phyloP scores from a whole-genome alignment of 2,888 invertebrate species.

The Acanthosoma haemorrhoidale region DNA sequence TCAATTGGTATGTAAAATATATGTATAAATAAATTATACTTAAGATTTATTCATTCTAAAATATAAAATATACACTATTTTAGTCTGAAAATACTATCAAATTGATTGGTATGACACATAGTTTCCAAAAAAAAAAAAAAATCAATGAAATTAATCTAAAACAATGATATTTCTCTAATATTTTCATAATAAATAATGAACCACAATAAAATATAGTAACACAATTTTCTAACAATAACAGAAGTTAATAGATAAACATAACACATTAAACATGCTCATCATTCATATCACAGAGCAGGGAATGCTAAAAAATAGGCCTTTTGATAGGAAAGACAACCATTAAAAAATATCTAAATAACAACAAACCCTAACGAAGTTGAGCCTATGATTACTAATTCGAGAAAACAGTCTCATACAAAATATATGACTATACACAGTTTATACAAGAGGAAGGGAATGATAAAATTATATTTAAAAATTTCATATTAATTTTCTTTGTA shows the following conservation, averaged over 20 bases:
- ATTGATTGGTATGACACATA: neutral
- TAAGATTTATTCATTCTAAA: too few relatives aligned
- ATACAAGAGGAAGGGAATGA: neutral
- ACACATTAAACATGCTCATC: conserved; percentile 15
- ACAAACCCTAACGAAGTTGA: conserved; percentile 7
- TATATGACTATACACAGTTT: conserved; percentile 17
- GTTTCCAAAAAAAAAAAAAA: neutral
- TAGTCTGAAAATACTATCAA: too few relatives aligned
- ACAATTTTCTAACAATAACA: neutral
- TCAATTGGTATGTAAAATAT: too few relatives aligned
- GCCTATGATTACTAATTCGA: neutral
- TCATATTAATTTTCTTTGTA: too few relatives aligned
- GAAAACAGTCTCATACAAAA: conserved; percentile 25
- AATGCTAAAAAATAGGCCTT: conserved; percentile 1
- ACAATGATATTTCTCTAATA: neutral
- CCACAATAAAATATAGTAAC: neutral
- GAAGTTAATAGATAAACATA: conserved; percentile 5
- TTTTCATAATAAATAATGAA: neutral
- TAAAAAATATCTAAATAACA: conserved; percentile 21
- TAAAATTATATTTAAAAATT: neutral
- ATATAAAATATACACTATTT: too few relatives aligned
- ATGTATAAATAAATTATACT: too few relatives aligned
- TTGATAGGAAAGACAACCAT: conserved; percentile 14
- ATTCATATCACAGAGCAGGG: conserved; percentile 24
- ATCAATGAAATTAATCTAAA: neutral